Percentiles rank a stretch among this genome's conserved stretches.
These are phyloP conservation scores for Leptinotarsa texana DNA, from an alignment of 1,140 invertebrate genomes.

Conservation along the genomic window DNA sequence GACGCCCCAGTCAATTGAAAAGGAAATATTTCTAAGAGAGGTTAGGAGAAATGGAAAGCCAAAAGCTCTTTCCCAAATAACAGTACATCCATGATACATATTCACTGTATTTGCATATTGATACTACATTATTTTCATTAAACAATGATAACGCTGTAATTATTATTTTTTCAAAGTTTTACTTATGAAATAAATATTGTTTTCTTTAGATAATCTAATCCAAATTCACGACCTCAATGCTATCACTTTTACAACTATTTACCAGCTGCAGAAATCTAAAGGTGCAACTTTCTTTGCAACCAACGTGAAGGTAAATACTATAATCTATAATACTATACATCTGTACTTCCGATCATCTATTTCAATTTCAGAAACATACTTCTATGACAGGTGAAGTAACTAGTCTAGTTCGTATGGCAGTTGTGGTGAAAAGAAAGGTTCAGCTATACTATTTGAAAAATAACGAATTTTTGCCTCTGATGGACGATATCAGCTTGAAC, in stretches of 20 bases:
- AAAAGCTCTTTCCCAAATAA: slow-evolving; percentile 1
- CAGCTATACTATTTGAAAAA: slow-evolving; percentile 91
- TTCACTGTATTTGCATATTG: background rate
- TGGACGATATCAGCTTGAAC: slow-evolving; percentile 75
- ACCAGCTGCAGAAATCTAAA: slow-evolving; percentile 77
- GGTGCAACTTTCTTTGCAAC: slow-evolving; percentile 87
- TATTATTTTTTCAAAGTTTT: no score
- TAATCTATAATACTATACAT: slow-evolving; percentile 4
- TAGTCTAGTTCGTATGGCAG: slow-evolving; percentile 80
- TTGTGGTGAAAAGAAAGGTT: slow-evolving; percentile 84
- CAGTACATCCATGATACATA: slow-evolving; percentile 13
- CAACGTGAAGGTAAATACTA: slow-evolving; percentile 69
- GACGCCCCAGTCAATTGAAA: no score
- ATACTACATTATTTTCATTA: no score
- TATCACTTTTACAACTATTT: slow-evolving; percentile 77
- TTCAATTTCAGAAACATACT: slow-evolving; percentile 58
- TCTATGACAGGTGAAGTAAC: slow-evolving; percentile 73
- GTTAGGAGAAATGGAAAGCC: no score
- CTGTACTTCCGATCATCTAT: slow-evolving; percentile 5
- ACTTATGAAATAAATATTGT: no score
- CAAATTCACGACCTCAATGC: slow-evolving; percentile 83
- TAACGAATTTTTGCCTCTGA: slow-evolving; percentile 75
- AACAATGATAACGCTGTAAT: no score
- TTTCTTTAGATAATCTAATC: slow-evolving; percentile 75
- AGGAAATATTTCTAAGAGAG: no score